Conservation (phyloP, 2,888 invertebrate species). For the Ernsta delagoae region DNA sequence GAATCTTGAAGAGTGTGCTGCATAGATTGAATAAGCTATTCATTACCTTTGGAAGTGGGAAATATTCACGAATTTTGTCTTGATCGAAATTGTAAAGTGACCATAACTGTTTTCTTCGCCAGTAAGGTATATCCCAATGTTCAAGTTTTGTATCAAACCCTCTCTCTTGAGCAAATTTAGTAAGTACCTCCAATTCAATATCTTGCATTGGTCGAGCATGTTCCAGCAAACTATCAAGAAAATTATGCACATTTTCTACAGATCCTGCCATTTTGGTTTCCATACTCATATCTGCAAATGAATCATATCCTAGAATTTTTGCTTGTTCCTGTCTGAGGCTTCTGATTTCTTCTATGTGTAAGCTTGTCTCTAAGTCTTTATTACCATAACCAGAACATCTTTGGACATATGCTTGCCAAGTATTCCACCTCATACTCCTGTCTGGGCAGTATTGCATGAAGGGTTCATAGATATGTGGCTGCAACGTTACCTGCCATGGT, state of each 20-base stretch:
- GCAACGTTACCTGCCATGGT: constrained; percentile 93
- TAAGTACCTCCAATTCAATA: constrained; percentile 88
- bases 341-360: constrained; percentile 91
- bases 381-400: constrained; percentile 88
- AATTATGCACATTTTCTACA: constrained; percentile 89
- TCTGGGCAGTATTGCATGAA: constrained; percentile 95
- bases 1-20: constrained; percentile 91
- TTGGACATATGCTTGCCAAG: constrained; percentile 92
- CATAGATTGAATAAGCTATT: constrained; percentile 90
- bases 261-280: constrained; percentile 96
- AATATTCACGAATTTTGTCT: constrained; percentile 90
- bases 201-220: constrained; percentile 91
- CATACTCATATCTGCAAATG: constrained; percentile 95
- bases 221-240: constrained; percentile 87
- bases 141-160: constrained; percentile 89
- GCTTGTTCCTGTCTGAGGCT: constrained; percentile 89
- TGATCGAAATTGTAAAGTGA: constrained; percentile 88
- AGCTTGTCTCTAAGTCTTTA: constrained; percentile 88
- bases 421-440: constrained; percentile 90
- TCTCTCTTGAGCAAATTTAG: constrained; percentile 88
- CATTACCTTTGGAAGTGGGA: constrained; percentile 93
- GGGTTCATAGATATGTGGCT: constrained; percentile 88
- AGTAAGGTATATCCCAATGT: constrained; percentile 95
- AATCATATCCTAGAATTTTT: constrained; percentile 90
- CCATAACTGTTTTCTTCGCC: constrained; percentile 91